phyloP scores from a whole-genome alignment of 2,888 invertebrate genomes.

The Drosophila recens region DNA sequence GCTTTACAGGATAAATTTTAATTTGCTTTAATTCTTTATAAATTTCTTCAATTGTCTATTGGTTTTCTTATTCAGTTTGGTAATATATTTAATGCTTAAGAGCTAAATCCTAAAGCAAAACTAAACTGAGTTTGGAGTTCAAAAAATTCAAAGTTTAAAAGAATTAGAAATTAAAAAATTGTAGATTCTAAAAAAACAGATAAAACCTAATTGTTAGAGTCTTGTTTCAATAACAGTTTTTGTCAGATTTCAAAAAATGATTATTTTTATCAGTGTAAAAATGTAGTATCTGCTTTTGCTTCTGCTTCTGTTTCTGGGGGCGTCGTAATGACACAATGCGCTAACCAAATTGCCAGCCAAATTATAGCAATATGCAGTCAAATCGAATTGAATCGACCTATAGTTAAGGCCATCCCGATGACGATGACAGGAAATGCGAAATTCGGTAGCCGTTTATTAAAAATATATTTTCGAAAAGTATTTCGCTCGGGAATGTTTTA shows the following conservation, averaged over 20 bases:
- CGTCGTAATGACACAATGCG: conserved; percentile 72
- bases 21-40: not conserved
- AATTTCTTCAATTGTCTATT: not conserved
- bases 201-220: no score
- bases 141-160: no score
- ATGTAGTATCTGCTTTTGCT: not conserved
- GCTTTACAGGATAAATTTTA: not conserved
- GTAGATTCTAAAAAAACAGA: no score
- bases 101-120: no score
- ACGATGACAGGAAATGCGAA: conserved; percentile 75
- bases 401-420: conserved; percentile 3
- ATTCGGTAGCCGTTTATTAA: conserved; percentile 81
- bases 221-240: no score
- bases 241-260: no score
- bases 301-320: conserved; percentile 29
- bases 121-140: no score
- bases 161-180: no score
- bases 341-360: conserved; percentile 70
- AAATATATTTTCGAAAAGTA: conserved; percentile 38
- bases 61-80: not conserved
- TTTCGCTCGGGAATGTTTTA: conserved; percentile 26
- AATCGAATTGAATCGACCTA: conserved; percentile 17
- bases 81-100: not conserved
- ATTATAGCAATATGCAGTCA: conserved; percentile 64
- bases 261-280: no score